Evolutionary conservation across 2,888 invertebrate species (phyloP).

Genomic region (Villa cingulata): DNA sequence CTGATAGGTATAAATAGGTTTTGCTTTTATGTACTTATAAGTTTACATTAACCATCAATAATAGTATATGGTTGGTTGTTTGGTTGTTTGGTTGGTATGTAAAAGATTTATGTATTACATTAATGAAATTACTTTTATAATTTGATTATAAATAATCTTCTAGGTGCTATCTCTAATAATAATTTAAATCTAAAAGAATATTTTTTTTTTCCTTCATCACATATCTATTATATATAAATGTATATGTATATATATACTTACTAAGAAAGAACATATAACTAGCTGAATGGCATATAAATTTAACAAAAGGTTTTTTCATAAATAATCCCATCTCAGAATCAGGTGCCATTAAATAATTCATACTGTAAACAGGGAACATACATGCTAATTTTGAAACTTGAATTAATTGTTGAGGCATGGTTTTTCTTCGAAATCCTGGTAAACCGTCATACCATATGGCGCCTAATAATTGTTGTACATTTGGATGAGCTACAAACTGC

Average conservation of each 20-base stretch:
- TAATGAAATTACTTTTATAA: too few relatives aligned
- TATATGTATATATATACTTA: conserved; percentile 57
- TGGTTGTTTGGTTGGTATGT: too few relatives aligned
- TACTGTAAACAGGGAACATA: conserved; percentile 87
- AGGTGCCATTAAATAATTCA: conserved; percentile 85
- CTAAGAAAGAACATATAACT: conserved; percentile 92
- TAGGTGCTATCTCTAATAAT: too few relatives aligned
- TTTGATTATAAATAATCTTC: too few relatives aligned
- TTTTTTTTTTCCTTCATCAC: too few relatives aligned
- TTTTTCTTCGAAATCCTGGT: conserved; percentile 88
- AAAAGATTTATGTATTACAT: too few relatives aligned
- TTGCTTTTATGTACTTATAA: too few relatives aligned
- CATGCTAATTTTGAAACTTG: conserved; percentile 77
- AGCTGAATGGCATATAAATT: conserved; percentile 93
- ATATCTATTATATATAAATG: too few relatives aligned
- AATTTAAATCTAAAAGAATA: too few relatives aligned
- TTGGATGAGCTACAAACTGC: conserved; percentile 95
- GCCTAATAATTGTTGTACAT: conserved; percentile 89
- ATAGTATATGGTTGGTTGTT: too few relatives aligned
- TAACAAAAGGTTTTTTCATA: conserved; percentile 96
- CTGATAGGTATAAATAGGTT: too few relatives aligned
- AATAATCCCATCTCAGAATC: conserved; percentile 75
- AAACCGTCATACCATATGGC: conserved; percentile 97
- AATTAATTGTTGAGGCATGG: conserved; percentile 72
- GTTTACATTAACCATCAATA: too few relatives aligned